These are phyloP conservation scores for Karalla daura DNA, from an alignment of 2,797 vertebrate species.

Conservation along the genomic window DNA sequence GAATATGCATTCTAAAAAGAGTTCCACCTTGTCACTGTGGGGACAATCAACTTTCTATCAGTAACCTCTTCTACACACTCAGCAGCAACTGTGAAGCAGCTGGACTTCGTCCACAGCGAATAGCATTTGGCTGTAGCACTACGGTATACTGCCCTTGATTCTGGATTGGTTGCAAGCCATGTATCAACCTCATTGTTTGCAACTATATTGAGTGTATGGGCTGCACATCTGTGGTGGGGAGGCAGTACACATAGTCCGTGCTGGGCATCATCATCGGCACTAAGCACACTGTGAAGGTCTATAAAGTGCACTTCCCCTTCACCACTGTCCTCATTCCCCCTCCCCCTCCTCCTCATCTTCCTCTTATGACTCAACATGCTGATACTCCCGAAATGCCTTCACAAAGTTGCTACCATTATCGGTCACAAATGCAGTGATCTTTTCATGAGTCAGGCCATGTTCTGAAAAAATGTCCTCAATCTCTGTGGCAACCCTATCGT, in stretches of 20 bases:
- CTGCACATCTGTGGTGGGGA: neutral
- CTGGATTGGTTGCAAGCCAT: neutral
- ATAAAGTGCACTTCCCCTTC: neutral
- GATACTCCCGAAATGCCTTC: neutral
- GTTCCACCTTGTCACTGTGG: slow-evolving; percentile 39
- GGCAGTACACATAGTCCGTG: neutral
- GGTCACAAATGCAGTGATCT: neutral
- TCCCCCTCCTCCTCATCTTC: neutral
- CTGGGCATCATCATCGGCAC: no score
- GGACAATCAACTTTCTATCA: slow-evolving; percentile 33
- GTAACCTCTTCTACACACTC: slow-evolving; percentile 22
- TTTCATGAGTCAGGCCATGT: neutral
- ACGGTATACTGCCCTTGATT: neutral
- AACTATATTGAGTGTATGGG: neutral
- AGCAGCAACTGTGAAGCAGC: slow-evolving; percentile 3
- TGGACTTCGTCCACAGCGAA: slow-evolving; percentile 17
- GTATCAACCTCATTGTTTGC: neutral
- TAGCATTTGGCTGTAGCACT: slow-evolving; percentile 1
- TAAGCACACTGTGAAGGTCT: neutral
- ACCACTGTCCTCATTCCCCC: no score
- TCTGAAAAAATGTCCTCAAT: neutral
- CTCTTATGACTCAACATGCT: neutral
- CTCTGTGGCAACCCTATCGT: neutral
- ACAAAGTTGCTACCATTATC: neutral
- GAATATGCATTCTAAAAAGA: slow-evolving; percentile 7